Evolutionary conservation across 2,113 vertebrate genomes (phyloP).

Genomic region (Ophiodon elongatus): DNA sequence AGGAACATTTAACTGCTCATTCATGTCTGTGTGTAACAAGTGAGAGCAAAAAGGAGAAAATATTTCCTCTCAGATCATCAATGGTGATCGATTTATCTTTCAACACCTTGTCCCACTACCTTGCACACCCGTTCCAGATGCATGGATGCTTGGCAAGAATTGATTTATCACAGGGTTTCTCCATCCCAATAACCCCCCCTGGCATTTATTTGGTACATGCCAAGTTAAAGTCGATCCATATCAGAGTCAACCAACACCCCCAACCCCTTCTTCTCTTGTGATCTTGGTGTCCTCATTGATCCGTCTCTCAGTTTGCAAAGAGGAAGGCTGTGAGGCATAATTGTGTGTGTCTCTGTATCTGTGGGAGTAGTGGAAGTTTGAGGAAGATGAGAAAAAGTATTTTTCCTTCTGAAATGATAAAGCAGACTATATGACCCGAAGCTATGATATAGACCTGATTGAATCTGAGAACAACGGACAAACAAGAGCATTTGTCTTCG

Average conservation of each 20-base stretch:
- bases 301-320: constrained; percentile 50
- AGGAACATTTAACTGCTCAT: constrained; percentile 7
- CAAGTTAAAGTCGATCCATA: constrained; percentile 75
- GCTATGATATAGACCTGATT: constrained; percentile 33
- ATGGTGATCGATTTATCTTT: constrained; percentile 45
- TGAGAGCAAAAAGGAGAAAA: background rate
- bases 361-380: background rate
- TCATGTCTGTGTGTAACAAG: constrained; percentile 19
- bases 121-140: constrained; percentile 38
- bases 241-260: constrained; percentile 59
- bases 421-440: constrained; percentile 34
- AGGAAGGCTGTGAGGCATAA: constrained; percentile 55
- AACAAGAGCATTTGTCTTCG: constrained; percentile 59
- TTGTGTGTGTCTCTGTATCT: constrained; percentile 34
- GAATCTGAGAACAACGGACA: constrained; percentile 45
- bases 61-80: constrained; percentile 55
- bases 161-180: constrained; percentile 61
- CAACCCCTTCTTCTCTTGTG: constrained; percentile 54
- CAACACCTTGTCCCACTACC: constrained; percentile 32
- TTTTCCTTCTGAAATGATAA: constrained; percentile 53
- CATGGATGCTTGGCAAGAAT: constrained; percentile 52
- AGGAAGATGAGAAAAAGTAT: constrained; percentile 38
- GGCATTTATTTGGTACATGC: constrained; percentile 65
- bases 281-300: constrained; percentile 70
- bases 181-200: constrained; percentile 53